Conservation (phyloP, 1,140 invertebrate species). For the Trichomalopsis sarcophagae region DNA sequence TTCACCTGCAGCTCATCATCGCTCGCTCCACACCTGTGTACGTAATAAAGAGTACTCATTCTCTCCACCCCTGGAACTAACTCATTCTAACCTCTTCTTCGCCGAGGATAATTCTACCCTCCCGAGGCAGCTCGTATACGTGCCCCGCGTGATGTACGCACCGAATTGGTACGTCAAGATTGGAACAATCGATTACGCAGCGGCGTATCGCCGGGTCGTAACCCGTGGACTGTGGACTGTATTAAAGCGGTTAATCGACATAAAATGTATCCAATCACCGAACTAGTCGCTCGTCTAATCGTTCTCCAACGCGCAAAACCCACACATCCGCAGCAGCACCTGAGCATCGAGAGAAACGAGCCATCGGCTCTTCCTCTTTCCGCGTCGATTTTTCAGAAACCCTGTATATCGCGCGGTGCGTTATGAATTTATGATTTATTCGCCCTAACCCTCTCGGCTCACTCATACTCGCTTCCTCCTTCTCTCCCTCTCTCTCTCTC, state of each 20-base stretch:
- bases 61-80: background rate
- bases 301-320: background rate
- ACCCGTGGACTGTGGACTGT: background rate
- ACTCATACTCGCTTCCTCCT: constrained; percentile 34
- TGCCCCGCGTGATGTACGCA: background rate
- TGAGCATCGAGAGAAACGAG: background rate
- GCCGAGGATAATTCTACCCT: background rate
- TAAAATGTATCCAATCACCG: too few species aligned
- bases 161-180: constrained; percentile 9
- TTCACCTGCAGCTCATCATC: background rate
- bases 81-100: constrained; percentile 12
- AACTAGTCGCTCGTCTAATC: background rate
- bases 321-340: background rate
- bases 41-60: too few species aligned
- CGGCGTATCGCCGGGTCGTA: background rate
- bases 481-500: constrained; percentile 23
- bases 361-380: background rate
- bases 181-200: constrained; percentile 13
- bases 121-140: background rate
- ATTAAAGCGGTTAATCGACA: too few species aligned
- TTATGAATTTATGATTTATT: constrained; percentile 71
- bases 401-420: constrained; percentile 44
- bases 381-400: constrained; percentile 21
- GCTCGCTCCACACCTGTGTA: background rate
- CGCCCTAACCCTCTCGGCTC: constrained; percentile 53